Evolutionary conservation across 2,888 invertebrate genomes (phyloP).

Genomic region (Pachymerium ferrugineum): DNA sequence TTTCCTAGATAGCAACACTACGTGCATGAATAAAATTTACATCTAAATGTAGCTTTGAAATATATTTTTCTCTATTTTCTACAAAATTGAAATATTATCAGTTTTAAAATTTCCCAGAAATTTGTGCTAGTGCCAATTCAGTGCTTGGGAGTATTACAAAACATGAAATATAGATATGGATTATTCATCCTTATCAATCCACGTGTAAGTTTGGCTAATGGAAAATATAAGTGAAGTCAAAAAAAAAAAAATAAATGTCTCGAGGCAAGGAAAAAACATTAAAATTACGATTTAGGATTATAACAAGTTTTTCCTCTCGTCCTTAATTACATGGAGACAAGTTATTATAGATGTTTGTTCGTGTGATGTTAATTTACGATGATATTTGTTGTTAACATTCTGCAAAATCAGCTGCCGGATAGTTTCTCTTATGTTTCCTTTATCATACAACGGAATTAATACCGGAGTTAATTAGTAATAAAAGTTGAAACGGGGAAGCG

Average conservation of each 20-base stretch:
- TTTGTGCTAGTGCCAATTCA: too few species aligned
- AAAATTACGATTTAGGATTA: neutral
- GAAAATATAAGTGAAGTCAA: neutral
- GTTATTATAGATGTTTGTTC: slow-evolving; percentile 13
- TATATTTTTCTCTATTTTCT: too few species aligned
- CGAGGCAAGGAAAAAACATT: neutral
- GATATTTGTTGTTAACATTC: neutral
- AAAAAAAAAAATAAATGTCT: neutral
- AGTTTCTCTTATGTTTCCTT: neutral
- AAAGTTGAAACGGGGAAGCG: neutral
- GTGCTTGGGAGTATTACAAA: too few species aligned
- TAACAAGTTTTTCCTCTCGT: neutral
- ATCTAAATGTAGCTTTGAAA: too few species aligned
- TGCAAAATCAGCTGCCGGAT: slow-evolving; percentile 6
- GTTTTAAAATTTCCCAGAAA: too few species aligned
- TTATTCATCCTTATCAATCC: too few species aligned
- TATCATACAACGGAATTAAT: neutral
- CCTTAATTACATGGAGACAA: neutral
- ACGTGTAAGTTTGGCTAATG: too few species aligned
- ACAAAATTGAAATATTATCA: too few species aligned
- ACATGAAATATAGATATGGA: too few species aligned
- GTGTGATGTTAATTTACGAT: slow-evolving; percentile 18
- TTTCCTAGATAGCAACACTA: too few species aligned
- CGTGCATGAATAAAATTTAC: too few species aligned
- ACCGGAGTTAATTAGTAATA: neutral